These are phyloP conservation scores for Lissocephala sabroskyi DNA, from an alignment of 2,888 invertebrate species.

Conservation along the genomic window DNA sequence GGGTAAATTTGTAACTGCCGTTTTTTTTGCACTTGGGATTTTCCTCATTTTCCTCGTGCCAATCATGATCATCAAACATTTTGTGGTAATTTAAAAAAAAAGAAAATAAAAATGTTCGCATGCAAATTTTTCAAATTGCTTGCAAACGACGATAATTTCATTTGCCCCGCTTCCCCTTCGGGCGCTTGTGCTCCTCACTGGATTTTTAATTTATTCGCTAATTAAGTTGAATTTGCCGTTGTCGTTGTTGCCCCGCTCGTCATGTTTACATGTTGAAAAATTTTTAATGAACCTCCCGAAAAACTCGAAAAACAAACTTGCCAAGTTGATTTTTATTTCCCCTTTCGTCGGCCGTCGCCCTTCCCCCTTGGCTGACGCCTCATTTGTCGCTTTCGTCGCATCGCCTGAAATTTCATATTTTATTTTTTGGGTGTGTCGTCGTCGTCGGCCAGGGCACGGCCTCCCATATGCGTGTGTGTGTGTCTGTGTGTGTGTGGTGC, in stretches of 20 bases:
- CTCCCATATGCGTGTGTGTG: background rate
- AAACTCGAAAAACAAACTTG: constrained; percentile 6
- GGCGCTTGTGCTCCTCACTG: background rate
- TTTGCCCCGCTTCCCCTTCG: too few relatives aligned
- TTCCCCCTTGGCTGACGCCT: background rate
- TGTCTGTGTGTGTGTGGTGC: constrained; percentile 7
- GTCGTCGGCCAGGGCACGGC: too few relatives aligned
- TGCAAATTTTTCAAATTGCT: background rate
- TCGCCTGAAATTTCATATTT: background rate
- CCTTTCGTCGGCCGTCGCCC: too few relatives aligned
- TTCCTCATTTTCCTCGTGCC: too few relatives aligned
- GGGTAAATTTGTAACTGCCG: too few relatives aligned
- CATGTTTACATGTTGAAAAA: background rate
- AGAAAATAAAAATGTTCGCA: background rate
- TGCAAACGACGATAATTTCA: too few relatives aligned
- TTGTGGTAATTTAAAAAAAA: background rate
- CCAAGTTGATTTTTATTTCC: too few relatives aligned
- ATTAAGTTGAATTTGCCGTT: constrained; percentile 30
- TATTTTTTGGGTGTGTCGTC: background rate
- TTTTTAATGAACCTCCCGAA: constrained; percentile 23
- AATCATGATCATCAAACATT: too few relatives aligned
- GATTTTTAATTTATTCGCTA: constrained; percentile 7
- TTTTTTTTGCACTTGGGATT: too few relatives aligned
- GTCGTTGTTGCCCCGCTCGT: too few relatives aligned
- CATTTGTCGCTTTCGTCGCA: background rate